Conservation (phyloP, 2,113 vertebrate species). For the Marmota monax region DNA sequence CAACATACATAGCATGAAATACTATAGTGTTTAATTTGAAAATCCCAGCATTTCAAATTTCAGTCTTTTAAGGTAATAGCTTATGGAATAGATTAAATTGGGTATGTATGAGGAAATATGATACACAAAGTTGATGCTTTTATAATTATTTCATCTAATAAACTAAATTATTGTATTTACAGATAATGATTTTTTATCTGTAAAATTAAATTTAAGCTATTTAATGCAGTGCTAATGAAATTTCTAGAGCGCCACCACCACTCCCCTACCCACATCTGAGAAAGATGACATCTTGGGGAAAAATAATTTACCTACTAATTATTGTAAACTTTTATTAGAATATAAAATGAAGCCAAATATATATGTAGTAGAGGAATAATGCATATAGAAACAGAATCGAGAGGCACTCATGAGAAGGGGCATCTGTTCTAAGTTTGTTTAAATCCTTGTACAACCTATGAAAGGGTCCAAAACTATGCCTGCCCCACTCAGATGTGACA, state of each 20-base stretch:
- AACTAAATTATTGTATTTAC: not conserved
- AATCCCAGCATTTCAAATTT: not conserved
- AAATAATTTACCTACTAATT: not conserved
- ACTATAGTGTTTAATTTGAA: not conserved
- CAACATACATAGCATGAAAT: not conserved
- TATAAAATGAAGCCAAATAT: not conserved
- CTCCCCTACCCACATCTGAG: not conserved
- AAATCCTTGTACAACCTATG: no score
- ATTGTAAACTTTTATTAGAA: not conserved
- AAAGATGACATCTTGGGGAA: not conserved
- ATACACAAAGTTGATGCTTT: not conserved
- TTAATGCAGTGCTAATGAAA: not conserved
- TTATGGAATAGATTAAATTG: not conserved
- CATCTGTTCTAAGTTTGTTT: not conserved
- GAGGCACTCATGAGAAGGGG: rapidly evolving
- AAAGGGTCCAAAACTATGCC: not conserved
- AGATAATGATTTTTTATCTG: not conserved
- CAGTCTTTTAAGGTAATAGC: not conserved
- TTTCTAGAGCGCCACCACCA: not conserved
- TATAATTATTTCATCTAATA: not conserved
- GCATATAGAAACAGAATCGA: not conserved
- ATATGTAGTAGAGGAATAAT: not conserved
- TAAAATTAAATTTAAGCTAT: not conserved
- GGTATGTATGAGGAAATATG: not conserved
- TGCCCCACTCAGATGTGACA: not conserved